Evolutionary conservation across 2,113 vertebrate species (phyloP), one percentile per base, ranked within the genome.

Genomic region (Archilochus colubris): DNA sequence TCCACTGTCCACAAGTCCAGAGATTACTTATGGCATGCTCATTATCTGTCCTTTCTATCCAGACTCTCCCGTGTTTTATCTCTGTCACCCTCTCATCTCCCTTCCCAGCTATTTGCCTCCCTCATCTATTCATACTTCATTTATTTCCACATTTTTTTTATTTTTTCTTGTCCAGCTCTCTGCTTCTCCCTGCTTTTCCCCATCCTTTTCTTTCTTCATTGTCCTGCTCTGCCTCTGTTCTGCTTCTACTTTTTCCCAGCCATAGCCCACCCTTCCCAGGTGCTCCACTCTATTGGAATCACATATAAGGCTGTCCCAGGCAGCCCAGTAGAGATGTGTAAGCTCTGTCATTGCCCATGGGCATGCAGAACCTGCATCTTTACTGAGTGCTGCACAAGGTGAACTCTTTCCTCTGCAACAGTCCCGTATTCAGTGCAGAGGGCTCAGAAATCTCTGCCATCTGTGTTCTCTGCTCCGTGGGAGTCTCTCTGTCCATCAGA

Each of bases 351-450:
- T 4, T 55, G 24, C 30, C 28, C 36, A 67, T 70, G 31, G 38
- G 7, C 25, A 79, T 3, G 8, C 12, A 55, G 43, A 81, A 67
- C 43, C 23, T 63, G 14, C 36, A 44, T 24, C 30, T 22, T 62
- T 54, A 61, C 0, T 0, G 69, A 46, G 22, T 13, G 28, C 7
- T 63, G 25, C 33, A 9, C 28, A 75, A 51, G 20, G 55, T 18
- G 13, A 79, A 23, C 31, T 40, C 53, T 46, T 33, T 74, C 20
- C 61, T 23, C 5, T 70, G 53, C 30, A 38, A 55, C 9, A 27
- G 9, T 27, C 62, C n/a, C 72, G 21, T 40, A 66, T 72, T 70
- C 33, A 38, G 66, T 40, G 64, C 40, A 30, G 4, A 78, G 28
- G 27, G 14, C 21, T 82, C 38, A 76, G 38, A 70, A 94, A 59